Evolutionary conservation across 2,113 vertebrate species (phyloP), one percentile per base, ranked within the genome.

Genomic region (Hyla sarda): DNA sequence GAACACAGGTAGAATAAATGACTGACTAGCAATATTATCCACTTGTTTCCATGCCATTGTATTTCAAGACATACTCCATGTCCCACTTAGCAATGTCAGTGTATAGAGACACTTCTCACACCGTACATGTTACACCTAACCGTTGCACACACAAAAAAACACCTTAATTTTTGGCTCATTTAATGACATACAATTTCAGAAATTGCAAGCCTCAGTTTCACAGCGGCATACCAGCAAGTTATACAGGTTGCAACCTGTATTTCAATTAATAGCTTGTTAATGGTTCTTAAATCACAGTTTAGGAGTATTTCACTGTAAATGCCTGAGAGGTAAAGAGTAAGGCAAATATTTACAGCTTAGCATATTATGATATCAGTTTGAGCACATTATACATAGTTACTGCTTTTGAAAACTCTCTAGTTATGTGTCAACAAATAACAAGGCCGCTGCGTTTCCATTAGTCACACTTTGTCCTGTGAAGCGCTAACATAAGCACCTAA

Each of bases 261-360:
- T 87, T 81, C 69, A 87, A 82, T 87, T 87, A 87, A 87, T 87
- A 87, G 79, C 77, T 82, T 73, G 67, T 87, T 86, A 87, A 82
- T 87, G 85, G 78, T 74, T 87, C 62, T 82, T 87, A 81, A 87
- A 87, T 82, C 85, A 82, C 71, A 82, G 65, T 82, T 74, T 74
- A 87, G 77, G 34, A 82, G 67, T 25, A 62, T 87, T 72, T 87
- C 34, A 62, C 69, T 82, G 84, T 74, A 73, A 79, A 81, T 82
- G 85, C 67, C 78, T 72, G 45, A 82, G 50, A 87, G 85, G 67
- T 74, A 82, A 67, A 72, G 72, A 72, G 65, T 54, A 87, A 73
- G 50, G 69, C 85, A 87, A 87, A 87, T 74, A 87, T 87, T 87
- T 87, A 87, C 85, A 74, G 48, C 71, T 74, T 82, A 82, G 52